Evolutionary conservation across 1,140 invertebrate species (phyloP).

Genomic region (Chrysoperla carnea): DNA sequence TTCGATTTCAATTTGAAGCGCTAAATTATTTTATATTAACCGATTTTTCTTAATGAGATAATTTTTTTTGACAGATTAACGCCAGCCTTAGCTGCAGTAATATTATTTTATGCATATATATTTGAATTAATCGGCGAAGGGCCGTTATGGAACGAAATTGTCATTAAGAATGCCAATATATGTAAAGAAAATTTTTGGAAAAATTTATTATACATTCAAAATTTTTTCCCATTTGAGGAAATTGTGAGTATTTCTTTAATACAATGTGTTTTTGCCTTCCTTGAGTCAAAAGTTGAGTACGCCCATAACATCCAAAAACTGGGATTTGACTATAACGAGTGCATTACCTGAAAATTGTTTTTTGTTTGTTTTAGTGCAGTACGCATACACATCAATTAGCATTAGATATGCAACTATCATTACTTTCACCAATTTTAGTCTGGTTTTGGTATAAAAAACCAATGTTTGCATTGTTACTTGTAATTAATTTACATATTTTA

Average conservation of each 20-base stretch:
- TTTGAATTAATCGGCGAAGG: conserved; percentile 46
- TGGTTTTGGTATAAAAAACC: conserved; percentile 40
- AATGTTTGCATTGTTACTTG: conserved; percentile 27
- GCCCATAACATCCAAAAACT: too few relatives aligned
- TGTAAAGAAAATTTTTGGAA: conserved; percentile 52
- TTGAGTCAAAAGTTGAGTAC: too few relatives aligned
- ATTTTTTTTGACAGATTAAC: conserved; percentile 27
- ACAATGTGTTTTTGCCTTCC: not conserved
- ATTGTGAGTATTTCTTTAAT: conserved; percentile 32
- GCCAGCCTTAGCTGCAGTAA: conserved; percentile 41
- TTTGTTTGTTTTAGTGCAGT: conserved; percentile 34
- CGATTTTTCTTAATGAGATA: too few relatives aligned
- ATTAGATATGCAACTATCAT: conserved; percentile 65
- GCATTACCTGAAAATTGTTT: not conserved
- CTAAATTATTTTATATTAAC: too few relatives aligned
- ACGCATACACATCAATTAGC: conserved; percentile 54
- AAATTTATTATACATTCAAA: conserved; percentile 49
- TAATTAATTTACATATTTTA: conserved; percentile 31
- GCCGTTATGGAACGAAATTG: conserved; percentile 44
- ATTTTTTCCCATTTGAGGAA: conserved; percentile 49
- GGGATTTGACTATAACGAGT: too few relatives aligned
- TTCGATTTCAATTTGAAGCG: too few relatives aligned
- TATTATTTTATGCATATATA: conserved; percentile 50
- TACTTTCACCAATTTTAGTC: conserved; percentile 48
- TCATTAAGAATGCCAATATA: conserved; percentile 37